Evolutionary conservation across 2,797 vertebrate genomes (phyloP).

Genomic region (Sitta carolinensis): DNA sequence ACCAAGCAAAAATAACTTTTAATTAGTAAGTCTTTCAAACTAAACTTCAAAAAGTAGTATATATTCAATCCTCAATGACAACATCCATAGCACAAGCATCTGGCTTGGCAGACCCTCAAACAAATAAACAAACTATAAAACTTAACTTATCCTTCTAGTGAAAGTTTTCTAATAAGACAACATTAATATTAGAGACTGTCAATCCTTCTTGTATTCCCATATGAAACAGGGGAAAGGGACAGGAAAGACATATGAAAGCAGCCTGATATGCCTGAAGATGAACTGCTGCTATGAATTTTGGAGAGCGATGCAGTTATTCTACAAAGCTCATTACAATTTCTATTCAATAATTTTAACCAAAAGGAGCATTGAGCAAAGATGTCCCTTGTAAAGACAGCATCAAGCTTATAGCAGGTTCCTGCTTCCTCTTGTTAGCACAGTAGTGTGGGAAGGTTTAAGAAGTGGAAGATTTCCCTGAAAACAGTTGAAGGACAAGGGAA

Average conservation of each 20-base stretch:
- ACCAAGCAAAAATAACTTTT: neutral
- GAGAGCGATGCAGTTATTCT: neutral
- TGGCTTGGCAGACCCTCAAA: neutral
- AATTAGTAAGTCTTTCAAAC: neutral
- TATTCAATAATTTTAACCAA: neutral
- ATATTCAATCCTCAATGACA: neutral
- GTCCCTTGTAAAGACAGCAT: neutral
- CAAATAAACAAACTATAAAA: neutral
- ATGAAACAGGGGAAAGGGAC: neutral
- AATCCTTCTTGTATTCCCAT: neutral
- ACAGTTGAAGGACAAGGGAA: neutral
- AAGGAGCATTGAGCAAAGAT: neutral
- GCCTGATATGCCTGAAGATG: neutral
- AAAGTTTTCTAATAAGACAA: neutral
- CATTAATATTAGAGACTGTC: neutral
- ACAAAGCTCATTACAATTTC: neutral
- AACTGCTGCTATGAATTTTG: neutral
- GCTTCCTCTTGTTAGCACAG: neutral
- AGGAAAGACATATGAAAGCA: neutral
- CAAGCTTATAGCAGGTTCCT: neutral
- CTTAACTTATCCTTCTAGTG: neutral
- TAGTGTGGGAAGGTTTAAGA: accelerated
- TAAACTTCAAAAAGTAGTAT: neutral
- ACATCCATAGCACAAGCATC: neutral
- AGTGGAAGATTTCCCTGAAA: neutral